phyloP scores from a whole-genome alignment of 2,888 invertebrate species.

The Lasius fuliginosus region DNA sequence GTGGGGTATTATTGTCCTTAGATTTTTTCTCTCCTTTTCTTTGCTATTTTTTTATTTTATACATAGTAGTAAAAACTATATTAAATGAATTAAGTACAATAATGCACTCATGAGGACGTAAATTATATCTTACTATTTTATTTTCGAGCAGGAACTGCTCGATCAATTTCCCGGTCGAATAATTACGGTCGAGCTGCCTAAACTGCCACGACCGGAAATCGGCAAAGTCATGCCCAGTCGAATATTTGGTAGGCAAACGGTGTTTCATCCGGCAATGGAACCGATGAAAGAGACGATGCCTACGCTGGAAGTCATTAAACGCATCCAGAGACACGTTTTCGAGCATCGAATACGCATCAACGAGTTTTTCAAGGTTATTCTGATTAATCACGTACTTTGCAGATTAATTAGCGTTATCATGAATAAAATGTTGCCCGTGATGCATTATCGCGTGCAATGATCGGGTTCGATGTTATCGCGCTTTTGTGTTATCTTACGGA shows the following conservation, averaged over 20 bases:
- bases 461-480: not conserved
- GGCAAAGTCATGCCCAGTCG: slow-evolving; percentile 87
- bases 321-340: slow-evolving; percentile 90
- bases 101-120: not conserved
- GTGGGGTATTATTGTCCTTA: slow-evolving; percentile 86
- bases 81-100: not conserved
- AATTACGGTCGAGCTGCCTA: slow-evolving; percentile 90
- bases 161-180: slow-evolving; percentile 89
- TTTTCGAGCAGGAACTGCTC: slow-evolving; percentile 86
- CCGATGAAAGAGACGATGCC: slow-evolving; percentile 87
- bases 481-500: not conserved
- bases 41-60: not conserved
- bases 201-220: slow-evolving; percentile 90
- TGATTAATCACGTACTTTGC: not conserved
- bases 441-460: not conserved
- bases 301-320: slow-evolving; percentile 88
- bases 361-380: slow-evolving; percentile 90
- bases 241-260: slow-evolving; percentile 87
- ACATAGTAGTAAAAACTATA: not conserved
- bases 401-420: slow-evolving; percentile 14
- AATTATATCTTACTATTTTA: not conserved
- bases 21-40: not conserved
- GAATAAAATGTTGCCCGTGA: not conserved
- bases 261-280: slow-evolving; percentile 89
- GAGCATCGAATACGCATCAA: slow-evolving; percentile 89